Evolutionary conservation across 2,113 vertebrate species (phyloP).

Genomic region (Coptodon bakossiorum): DNA sequence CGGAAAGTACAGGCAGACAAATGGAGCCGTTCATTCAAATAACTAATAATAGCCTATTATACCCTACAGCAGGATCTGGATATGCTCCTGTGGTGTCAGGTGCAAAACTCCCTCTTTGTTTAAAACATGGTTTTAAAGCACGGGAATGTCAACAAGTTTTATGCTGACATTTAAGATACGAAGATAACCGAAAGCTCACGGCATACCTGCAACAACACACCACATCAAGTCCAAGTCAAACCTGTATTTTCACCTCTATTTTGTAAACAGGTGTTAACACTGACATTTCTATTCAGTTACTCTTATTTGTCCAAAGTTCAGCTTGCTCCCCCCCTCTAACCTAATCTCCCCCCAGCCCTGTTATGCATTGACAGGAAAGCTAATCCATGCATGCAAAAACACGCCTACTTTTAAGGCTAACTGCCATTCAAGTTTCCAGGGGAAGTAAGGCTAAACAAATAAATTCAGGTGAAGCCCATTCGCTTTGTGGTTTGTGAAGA

Average conservation of each 20-base stretch:
- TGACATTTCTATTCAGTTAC: neutral
- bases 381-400: conserved; percentile 10
- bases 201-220: neutral
- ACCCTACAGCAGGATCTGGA: neutral
- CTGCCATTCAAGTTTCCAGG: neutral
- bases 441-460: neutral
- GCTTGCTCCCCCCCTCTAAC: no score
- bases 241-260: conserved; percentile 1
- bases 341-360: neutral
- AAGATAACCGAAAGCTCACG: neutral
- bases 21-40: neutral
- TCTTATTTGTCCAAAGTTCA: neutral
- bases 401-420: neutral
- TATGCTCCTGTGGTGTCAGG: neutral
- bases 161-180: neutral
- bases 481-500: neutral
- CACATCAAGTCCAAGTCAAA: neutral
- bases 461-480: neutral
- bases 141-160: neutral
- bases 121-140: neutral
- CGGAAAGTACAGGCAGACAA: neutral
- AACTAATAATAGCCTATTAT: neutral
- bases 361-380: conserved; percentile 44
- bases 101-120: neutral
- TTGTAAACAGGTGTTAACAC: neutral